Base-by-base conservation (phyloP, 2,888 invertebrate species). In the Smittia aterrima region DNA sequence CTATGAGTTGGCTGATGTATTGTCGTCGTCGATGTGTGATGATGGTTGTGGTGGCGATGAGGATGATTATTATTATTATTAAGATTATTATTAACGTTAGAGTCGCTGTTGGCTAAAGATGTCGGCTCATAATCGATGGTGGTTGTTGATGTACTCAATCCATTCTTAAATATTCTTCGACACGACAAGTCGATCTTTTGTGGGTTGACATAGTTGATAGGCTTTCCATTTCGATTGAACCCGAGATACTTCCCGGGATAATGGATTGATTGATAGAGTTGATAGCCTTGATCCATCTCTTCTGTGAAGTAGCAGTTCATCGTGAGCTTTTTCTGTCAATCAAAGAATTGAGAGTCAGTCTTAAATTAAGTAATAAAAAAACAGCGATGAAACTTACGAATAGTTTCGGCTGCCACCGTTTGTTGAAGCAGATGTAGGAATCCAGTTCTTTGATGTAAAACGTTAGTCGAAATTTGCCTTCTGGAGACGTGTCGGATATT, bases 241-340 rank as follows among this genome's bases (percentile, higher is more conserved):
- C 82, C 82, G 78, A 82, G 80, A 76, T 81, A 81, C 77, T 81
- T 82, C 78, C 79, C 79, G 77, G 79, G 78, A 79, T 82, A 80
- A 80, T 82, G 79, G 77, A 81, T 79, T 77, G 82, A 82, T 76
- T 80, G 79, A 79, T 80, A 82, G 77, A 81, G 81, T 80, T 80
- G 81, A 81, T 82, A 82, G 80, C 82, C 82, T 79, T 80, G 81
- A 75, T 80, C 80, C 77, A 82, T 81, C 76, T 80, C 79, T 78
- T 82, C 82, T 80, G 81, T 82, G 81, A 82, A 82, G 78, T 82
- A 82, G 81, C 82, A 82, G 80, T 82, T 80, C 78, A 79, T 80
- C 79, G 80, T 79, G 78, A 80, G 79, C 79, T 81, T 81, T 80
- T 79, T 81, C 82, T 82, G 78, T 16, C 3, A 22, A 58, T 4